phyloP scores from a whole-genome alignment of 2,888 invertebrate species.

The Tubulanus polymorphus region DNA sequence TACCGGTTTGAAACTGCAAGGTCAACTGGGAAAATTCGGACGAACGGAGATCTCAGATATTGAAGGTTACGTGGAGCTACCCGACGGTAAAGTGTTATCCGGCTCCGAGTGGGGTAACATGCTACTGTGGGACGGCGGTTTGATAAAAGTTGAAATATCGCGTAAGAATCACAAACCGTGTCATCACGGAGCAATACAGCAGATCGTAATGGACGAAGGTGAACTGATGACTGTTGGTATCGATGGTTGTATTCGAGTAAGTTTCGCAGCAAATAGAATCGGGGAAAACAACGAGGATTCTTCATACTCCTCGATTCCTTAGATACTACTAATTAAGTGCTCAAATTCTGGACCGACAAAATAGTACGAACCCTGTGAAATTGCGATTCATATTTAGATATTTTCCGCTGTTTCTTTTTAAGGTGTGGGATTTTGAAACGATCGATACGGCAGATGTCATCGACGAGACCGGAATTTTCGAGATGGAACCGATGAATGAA shows the following conservation, averaged over 20 bases:
- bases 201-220: conserved; percentile 60
- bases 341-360: too few relatives aligned
- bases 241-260: conserved; percentile 52
- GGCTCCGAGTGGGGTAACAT: conserved; percentile 90
- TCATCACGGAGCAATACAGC: conserved; percentile 71
- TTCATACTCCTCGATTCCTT: too few relatives aligned
- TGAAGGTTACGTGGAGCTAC: conserved; percentile 76
- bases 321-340: too few relatives aligned
- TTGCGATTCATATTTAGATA: too few relatives aligned
- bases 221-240: conserved; percentile 60
- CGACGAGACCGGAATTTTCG: conserved; percentile 73
- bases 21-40: conserved; percentile 83
- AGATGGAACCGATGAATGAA: conserved; percentile 83
- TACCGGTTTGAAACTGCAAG: conserved; percentile 84
- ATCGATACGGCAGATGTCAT: conserved; percentile 83
- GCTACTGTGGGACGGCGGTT: conserved; percentile 83
- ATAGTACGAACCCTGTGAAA: too few relatives aligned
- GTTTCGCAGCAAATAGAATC: too few relatives aligned
- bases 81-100: conserved; percentile 85
- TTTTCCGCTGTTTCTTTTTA: conserved; percentile 9
- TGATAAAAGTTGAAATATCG: conserved; percentile 67
- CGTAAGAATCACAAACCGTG: conserved; percentile 63
- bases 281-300: too few relatives aligned
- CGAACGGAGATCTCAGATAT: conserved; percentile 90
- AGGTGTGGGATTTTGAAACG: conserved; percentile 85